Percentiles rank a stretch among this genome's conserved stretches.
Evolutionary conservation across 2,113 vertebrate genomes (phyloP).

Genomic region (Silurus asotus): DNA sequence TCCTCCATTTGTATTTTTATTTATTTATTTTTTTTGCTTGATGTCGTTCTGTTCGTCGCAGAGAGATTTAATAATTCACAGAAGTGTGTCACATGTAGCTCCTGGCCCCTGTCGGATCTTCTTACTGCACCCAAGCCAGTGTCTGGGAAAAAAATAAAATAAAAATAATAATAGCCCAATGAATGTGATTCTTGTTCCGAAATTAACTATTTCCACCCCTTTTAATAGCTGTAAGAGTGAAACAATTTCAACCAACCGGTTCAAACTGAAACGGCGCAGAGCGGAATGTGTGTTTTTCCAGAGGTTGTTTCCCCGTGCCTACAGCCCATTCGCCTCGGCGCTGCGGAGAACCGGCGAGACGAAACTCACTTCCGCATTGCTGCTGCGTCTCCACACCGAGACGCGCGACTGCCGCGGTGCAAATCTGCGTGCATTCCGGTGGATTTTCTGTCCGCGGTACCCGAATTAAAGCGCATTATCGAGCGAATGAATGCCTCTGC

Average conservation of each 20-base stretch:
- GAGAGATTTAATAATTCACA: slow-evolving; percentile 56
- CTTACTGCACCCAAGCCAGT: slow-evolving; percentile 43
- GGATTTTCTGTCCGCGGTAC: slow-evolving; percentile 26
- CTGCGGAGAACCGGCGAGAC: background rate
- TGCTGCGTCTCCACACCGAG: background rate
- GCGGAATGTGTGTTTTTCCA: slow-evolving; percentile 27
- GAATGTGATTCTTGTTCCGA: background rate
- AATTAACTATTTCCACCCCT: background rate
- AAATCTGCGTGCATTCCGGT: slow-evolving; percentile 21
- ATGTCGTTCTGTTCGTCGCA: background rate
- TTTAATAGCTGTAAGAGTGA: background rate
- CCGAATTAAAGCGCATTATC: slow-evolving; percentile 67
- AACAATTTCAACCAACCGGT: slow-evolving; percentile 10
- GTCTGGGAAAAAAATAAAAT: background rate
- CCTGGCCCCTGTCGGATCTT: slow-evolving; percentile 63
- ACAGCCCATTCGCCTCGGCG: slow-evolving; percentile 20
- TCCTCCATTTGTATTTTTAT: slow-evolving; percentile 55
- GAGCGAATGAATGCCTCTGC: slow-evolving; percentile 74
- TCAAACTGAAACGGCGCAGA: background rate
- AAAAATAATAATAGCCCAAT: background rate
- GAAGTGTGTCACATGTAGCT: slow-evolving; percentile 73
- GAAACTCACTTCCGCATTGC: slow-evolving; percentile 16
- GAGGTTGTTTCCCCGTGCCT: slow-evolving; percentile 23
- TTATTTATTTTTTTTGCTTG: background rate
- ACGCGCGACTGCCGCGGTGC: background rate